phyloP scores from a whole-genome alignment of 2,113 vertebrate genomes.

The Pavo muticus region DNA sequence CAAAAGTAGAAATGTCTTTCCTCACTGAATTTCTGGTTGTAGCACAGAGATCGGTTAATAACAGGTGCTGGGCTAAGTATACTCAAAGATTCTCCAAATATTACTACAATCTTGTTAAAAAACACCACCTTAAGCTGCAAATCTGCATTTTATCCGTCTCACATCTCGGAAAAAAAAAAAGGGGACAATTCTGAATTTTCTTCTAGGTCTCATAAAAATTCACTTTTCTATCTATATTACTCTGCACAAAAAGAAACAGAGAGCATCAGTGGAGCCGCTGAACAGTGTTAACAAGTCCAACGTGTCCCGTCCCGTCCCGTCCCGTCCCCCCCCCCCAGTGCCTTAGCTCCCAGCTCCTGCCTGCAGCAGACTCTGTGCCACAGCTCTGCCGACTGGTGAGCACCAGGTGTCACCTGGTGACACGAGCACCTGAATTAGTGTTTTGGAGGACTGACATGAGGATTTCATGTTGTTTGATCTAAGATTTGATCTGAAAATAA shows the following conservation, averaged over 20 bases:
- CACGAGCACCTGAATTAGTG: neutral
- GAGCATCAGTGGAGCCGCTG: neutral
- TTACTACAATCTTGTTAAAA: neutral
- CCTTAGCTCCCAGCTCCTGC: neutral
- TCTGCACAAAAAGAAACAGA: neutral
- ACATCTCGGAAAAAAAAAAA: neutral
- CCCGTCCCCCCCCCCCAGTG: too few species aligned
- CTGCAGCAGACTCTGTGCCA: neutral
- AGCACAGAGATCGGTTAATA: neutral
- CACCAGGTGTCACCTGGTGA: rapidly evolving
- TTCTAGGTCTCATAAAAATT: neutral
- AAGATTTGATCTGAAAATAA: neutral
- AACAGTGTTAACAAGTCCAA: neutral
- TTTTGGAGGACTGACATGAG: neutral
- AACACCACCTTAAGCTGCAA: neutral
- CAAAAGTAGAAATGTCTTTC: neutral
- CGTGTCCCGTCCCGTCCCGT: too few species aligned
- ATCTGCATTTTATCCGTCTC: neutral
- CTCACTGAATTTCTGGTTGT: neutral
- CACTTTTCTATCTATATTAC: neutral
- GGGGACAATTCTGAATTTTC: neutral
- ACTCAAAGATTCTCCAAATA: neutral
- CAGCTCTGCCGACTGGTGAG: neutral
- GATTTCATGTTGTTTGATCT: neutral
- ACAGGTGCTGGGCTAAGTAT: neutral